These are phyloP conservation scores for Willisornis vidua DNA, from an alignment of 2,113 vertebrate genomes.

Conservation along the genomic window DNA sequence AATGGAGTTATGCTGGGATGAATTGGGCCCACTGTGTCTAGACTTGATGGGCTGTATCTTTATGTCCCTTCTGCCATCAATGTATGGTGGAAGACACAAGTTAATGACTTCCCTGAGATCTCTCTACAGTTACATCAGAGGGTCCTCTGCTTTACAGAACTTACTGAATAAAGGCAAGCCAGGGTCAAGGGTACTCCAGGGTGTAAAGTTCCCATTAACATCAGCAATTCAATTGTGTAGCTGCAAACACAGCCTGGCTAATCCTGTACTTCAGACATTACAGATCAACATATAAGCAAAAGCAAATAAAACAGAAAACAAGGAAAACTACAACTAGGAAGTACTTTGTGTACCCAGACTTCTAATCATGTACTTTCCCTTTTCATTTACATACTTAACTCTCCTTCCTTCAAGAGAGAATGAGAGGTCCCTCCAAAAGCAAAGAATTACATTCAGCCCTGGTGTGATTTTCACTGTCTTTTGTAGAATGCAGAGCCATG, in stretches of 20 bases:
- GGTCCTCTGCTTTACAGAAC: background rate
- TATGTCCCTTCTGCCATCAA: background rate
- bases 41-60: background rate
- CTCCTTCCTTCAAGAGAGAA: background rate
- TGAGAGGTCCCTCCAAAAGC: background rate
- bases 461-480: background rate
- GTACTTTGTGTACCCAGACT: background rate
- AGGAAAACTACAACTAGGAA: background rate
- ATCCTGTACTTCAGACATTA: background rate
- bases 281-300: background rate
- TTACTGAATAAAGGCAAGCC: background rate
- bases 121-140: background rate
- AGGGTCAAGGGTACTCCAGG: background rate
- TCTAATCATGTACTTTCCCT: background rate
- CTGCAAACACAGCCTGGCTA: background rate
- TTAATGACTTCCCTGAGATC: background rate
- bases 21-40: slow-evolving; percentile 48
- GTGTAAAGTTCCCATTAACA: background rate
- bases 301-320: background rate
- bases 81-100: background rate
- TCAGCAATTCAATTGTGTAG: background rate
- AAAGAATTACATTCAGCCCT: background rate
- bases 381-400: background rate
- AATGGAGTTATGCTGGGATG: slow-evolving; percentile 25
- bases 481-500: background rate